A percentile compares a stretch with the other conserved stretches of the same genome.
Evolutionary conservation across 2,797 vertebrate genomes (phyloP).

Genomic region (Darevskia mixta): DNA sequence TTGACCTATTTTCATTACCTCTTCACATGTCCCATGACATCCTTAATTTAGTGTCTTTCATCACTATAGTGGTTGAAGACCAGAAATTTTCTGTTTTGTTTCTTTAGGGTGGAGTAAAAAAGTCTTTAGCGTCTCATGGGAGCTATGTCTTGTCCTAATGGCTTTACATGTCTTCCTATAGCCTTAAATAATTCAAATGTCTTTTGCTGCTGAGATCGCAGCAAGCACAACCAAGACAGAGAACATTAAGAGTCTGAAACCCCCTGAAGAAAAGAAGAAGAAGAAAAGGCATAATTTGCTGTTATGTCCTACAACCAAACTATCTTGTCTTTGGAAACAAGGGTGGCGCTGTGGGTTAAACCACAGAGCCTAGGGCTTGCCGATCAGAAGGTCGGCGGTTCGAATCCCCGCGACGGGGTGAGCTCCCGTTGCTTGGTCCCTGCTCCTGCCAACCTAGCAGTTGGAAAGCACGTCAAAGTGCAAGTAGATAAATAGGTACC

Average conservation of each 20-base stretch:
- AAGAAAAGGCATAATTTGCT: conserved; percentile 36
- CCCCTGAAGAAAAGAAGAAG: conserved; percentile 43
- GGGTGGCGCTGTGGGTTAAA: no score
- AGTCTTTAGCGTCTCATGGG: conserved; percentile 33
- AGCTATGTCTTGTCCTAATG: conserved; percentile 49
- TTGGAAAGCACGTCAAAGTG: no score
- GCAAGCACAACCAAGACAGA: conserved; percentile 30
- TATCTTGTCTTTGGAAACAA: conserved; percentile 42
- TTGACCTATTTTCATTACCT: not conserved
- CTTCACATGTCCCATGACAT: not conserved
- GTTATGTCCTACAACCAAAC: conserved; percentile 48
- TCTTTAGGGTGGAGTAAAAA: conserved; percentile 2
- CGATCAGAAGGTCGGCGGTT: no score
- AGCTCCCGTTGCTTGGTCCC: no score
- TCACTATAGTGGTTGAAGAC: not conserved
- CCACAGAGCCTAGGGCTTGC: no score
- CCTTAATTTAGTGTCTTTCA: not conserved
- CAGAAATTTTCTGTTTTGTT: not conserved
- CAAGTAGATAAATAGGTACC: no score
- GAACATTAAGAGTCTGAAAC: conserved; percentile 58
- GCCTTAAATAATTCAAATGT: conserved; percentile 68
- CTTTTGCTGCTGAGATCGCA: conserved; percentile 60
- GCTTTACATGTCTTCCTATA: conserved; percentile 51
- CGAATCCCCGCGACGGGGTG: no score
- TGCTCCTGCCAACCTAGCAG: no score